These are phyloP conservation scores for Hydraecia micacea DNA, from an alignment of 2,888 invertebrate genomes.

Conservation along the genomic window DNA sequence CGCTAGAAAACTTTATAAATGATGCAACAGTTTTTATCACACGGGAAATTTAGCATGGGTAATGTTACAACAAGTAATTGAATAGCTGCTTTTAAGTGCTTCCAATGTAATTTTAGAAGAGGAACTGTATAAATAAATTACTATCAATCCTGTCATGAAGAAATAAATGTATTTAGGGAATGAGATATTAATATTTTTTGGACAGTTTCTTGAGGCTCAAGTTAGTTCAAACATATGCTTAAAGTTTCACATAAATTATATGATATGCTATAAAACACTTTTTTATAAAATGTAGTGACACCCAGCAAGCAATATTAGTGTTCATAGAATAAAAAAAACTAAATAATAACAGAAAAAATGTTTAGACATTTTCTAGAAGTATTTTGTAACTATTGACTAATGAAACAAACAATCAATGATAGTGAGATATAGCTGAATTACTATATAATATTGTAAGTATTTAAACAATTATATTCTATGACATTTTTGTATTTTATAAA, in stretches of 20 bases:
- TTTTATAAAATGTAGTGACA: constrained; percentile 21
- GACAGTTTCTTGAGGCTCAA: constrained; percentile 3
- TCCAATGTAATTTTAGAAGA: constrained; percentile 35
- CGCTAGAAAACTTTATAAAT: constrained; percentile 27
- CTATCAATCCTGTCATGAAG: constrained; percentile 1
- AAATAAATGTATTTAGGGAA: neutral
- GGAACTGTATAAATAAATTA: constrained; percentile 8
- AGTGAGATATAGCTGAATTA: constrained; percentile 15
- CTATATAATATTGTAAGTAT: constrained; percentile 7
- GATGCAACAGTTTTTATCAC: constrained; percentile 32
- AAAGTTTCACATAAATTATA: neutral
- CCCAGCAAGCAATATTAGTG: constrained; percentile 52
- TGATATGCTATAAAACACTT: neutral
- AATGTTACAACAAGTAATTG: neutral
- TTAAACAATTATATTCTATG: constrained; percentile 8
- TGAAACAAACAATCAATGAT: constrained; percentile 21
- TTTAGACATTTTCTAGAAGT: constrained; percentile 14
- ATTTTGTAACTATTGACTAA: constrained; percentile 22
- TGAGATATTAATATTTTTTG: neutral
- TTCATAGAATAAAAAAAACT: constrained; percentile 12
- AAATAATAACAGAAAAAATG: constrained; percentile 6
- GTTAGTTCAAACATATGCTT: constrained; percentile 6
- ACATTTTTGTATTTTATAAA: constrained; percentile 12
- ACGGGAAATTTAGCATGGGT: constrained; percentile 52
- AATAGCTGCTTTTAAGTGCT: constrained; percentile 44